A percentile compares a stretch with the other conserved stretches of the same genome.
Evolutionary conservation across 1,140 invertebrate genomes (phyloP).

Genomic region (Drosophila triauraria): DNA sequence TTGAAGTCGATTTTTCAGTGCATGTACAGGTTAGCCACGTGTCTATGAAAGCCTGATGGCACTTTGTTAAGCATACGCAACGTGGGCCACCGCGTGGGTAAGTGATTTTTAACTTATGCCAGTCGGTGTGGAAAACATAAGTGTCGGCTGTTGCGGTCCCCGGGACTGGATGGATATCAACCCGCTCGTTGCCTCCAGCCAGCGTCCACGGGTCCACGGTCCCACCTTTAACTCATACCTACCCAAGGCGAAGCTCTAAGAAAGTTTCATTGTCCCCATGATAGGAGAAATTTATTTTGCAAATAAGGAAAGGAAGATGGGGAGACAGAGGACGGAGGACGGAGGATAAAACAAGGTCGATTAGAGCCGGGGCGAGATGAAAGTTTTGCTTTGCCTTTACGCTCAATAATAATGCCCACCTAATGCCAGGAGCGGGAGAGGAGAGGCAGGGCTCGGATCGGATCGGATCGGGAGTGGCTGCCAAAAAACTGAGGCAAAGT

Average conservation of each 20-base stretch:
- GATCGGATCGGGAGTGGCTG: conserved; percentile 49
- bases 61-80: conserved; percentile 56
- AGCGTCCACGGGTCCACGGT: too few species aligned
- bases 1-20: background rate
- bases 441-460: background rate
- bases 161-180: background rate
- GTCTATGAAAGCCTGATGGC: conserved; percentile 21
- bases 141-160: conserved; percentile 15
- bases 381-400: conserved; percentile 52
- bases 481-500: conserved; percentile 76
- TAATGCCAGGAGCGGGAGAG: conserved; percentile 2
- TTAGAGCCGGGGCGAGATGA: conserved; percentile 31
- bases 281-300: conserved; percentile 39
- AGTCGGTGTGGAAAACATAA: conserved; percentile 43
- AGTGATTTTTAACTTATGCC: conserved; percentile 70
- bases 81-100: conserved; percentile 33
- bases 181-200: conserved; percentile 2
- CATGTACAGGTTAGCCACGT: background rate
- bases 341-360: conserved; percentile 54
- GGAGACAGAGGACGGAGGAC: background rate
- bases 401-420: conserved; percentile 56
- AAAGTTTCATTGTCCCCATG: conserved; percentile 40
- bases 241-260: conserved; percentile 9
- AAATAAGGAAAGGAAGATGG: background rate
- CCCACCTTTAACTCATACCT: background rate